These are phyloP conservation scores for Piprites chloris DNA, from an alignment of 2,113 vertebrate species.

Conservation along the genomic window DNA sequence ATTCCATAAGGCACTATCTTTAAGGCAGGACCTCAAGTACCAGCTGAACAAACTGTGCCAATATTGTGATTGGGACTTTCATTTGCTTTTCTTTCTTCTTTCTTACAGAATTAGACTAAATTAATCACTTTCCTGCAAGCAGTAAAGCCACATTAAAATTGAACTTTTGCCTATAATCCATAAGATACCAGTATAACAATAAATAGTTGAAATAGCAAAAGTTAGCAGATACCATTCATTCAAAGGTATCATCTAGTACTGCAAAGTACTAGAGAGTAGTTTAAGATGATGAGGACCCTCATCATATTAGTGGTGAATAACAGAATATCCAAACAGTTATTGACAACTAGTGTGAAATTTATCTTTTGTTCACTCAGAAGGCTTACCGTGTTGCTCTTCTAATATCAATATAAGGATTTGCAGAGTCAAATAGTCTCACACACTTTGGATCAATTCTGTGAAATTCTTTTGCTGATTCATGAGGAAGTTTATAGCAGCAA, in stretches of 20 bases:
- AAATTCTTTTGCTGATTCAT: conserved; percentile 77
- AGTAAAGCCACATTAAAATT: neutral
- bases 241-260: neutral
- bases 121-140: neutral
- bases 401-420: conserved; percentile 80
- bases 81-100: neutral
- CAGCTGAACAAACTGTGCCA: neutral
- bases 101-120: neutral
- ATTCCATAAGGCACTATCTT: neutral
- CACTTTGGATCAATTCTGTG: conserved; percentile 81
- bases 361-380: neutral
- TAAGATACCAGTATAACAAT: neutral
- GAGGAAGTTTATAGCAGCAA: conserved; percentile 87
- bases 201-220: neutral
- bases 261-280: neutral
- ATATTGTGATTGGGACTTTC: neutral
- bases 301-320: neutral
- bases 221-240: neutral
- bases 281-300: neutral
- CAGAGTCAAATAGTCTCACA: conserved; percentile 72
- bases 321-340: neutral
- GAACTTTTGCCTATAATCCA: neutral
- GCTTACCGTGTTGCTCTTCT: conserved; percentile 87
- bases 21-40: neutral
- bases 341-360: neutral